Evolutionary conservation across 2,113 vertebrate species (phyloP).

Genomic region (Ariopsis seemanni): DNA sequence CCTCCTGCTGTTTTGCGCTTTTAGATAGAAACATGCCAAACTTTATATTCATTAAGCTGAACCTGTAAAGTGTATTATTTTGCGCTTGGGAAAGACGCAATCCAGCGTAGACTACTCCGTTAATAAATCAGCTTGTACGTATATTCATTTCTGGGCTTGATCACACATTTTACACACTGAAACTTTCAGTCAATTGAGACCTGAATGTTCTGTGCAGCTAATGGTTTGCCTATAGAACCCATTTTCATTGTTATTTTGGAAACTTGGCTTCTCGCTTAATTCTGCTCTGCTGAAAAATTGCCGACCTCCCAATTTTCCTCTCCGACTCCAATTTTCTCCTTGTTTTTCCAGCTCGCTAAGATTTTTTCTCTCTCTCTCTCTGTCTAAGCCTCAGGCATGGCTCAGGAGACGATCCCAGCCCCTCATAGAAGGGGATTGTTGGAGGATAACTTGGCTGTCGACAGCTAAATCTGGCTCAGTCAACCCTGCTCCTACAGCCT

Average conservation of each 20-base stretch:
- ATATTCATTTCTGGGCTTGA: neutral
- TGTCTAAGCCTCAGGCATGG: conserved; percentile 62
- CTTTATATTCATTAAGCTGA: neutral
- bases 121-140: neutral
- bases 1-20: neutral
- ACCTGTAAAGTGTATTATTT: neutral
- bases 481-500: conserved; percentile 66
- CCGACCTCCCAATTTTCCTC: conserved; percentile 25
- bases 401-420: conserved; percentile 66
- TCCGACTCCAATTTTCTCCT: neutral
- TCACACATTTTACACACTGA: neutral
- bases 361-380: conserved; percentile 28
- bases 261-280: conserved; percentile 2
- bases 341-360: conserved; percentile 13
- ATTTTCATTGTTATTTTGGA: conserved; percentile 27
- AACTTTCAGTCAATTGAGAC: neutral
- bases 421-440: conserved; percentile 71
- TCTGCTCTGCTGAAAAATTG: conserved; percentile 3
- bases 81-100: neutral
- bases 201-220: neutral
- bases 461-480: conserved; percentile 75
- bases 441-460: conserved; percentile 75
- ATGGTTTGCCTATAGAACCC: neutral
- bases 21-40: neutral
- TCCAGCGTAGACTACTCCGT: neutral